phyloP scores from a whole-genome alignment of 2,113 vertebrate genomes.

The Pedionomus torquatus region DNA sequence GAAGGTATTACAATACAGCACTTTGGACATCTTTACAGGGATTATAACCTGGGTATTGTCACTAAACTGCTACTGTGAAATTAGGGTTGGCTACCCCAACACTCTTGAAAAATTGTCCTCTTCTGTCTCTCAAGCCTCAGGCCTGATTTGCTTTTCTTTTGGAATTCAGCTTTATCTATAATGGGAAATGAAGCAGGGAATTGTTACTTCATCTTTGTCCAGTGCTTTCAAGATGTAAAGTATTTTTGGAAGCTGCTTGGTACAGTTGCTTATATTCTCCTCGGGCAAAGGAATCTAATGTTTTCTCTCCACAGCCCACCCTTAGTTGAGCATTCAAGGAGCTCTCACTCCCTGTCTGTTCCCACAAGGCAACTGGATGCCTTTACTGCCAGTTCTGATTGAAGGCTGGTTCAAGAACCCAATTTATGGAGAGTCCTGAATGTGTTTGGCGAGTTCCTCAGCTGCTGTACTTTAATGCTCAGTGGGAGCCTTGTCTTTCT shows the following conservation, averaged over 20 bases:
- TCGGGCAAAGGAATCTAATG: neutral
- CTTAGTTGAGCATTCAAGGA: neutral
- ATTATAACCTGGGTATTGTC: neutral
- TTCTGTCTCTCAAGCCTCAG: neutral
- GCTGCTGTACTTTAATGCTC: neutral
- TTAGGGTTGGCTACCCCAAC: neutral
- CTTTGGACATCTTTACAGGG: neutral
- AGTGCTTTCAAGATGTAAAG: neutral
- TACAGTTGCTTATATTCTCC: neutral
- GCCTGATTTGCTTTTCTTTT: neutral
- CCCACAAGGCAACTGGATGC: neutral
- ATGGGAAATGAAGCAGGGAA: neutral
- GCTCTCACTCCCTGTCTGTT: neutral
- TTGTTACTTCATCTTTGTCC: neutral
- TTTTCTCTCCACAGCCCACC: neutral
- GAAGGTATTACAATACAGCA: neutral
- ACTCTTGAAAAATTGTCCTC: neutral
- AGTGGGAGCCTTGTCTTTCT: neutral
- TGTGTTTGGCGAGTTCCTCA: neutral
- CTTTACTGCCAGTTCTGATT: neutral
- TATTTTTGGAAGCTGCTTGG: conserved; percentile 5
- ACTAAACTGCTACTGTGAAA: neutral
- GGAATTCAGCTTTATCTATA: neutral
- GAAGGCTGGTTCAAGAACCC: neutral
- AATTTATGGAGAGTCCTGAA: neutral